Base-by-base conservation (phyloP, 1,140 invertebrate genomes). In the Brachionus rubens region DNA sequence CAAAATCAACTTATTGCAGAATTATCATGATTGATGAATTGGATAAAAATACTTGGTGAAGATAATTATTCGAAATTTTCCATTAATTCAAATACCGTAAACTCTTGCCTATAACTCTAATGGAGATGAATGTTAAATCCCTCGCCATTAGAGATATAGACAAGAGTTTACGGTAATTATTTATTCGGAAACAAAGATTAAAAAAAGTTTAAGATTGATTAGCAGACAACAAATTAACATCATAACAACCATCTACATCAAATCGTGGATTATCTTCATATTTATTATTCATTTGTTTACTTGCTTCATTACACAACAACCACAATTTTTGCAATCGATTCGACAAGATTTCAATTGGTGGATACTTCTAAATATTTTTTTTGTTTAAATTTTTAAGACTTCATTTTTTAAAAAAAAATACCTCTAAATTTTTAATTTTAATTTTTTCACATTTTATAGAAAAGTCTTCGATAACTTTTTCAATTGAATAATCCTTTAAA, bases 231-330 rank as follows among this genome's bases (percentile, higher is more conserved):
- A 65, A 65, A 24, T 65, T 65, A 12, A 65, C 59, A n/a, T 65
- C 59, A 65, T 65, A 65, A 21, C 24, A 65, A 26, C 59, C 59
- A 65, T 65, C 59, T 2, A 65, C 21, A 65, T 65, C 59, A 26
- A 65, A 65, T 36, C 59, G 41, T 14, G 59, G 59, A 65, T 65
- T 65, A 43, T 65, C 59, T 28, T 65, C 59, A 65, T 24, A 16
- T 65, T 65, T 43, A n/a, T 28, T 65, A 24, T 14, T 43, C 4
- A n/a, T 12, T 19, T 65, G 59, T n/a, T 65, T 65, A 41, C 10
- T 43, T 3, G 59, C 16, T 43, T 65, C 59, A 24, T 65, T 65
- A 24, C 36, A 65, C 9, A 43, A 24, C 21, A 65, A 12, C 59
- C 59, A 65, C 1, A 65, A 41, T 21, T 41, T 65, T n/a, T 65